Base-by-base conservation (phyloP, 2,113 vertebrate species). In the Neotragus pygmaeus region DNA sequence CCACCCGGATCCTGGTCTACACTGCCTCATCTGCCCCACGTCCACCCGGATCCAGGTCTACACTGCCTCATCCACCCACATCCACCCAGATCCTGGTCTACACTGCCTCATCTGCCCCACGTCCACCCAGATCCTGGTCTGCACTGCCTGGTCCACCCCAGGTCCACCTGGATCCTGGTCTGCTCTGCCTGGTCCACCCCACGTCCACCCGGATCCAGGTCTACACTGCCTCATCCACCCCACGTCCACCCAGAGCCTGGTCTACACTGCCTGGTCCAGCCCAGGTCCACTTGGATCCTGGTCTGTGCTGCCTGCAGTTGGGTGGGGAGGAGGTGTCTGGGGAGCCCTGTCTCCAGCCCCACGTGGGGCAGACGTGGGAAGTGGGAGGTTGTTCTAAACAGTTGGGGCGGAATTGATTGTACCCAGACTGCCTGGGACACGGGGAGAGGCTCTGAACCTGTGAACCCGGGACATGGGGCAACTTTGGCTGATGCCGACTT, bases 391-490 rank as follows among this genome's bases (percentile, higher is more conserved):
- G 64, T 36, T 36, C 17, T 21, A 0, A 21, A 21, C 9, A 70
- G n/a, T 36, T 21, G n/a, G 9, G 64, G 9, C n/a, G 36, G 33
- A 70, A 70, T 6, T 21, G 17, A 70, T 70, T 70, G 17, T 21
- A 17, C 9, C 17, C 64, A 36, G 19, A 36, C 17, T 21, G 17
- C 64, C 19, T 70, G n/a, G n/a, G 17, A 36, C 64, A 21, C 0
- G n/a, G n/a, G 17, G 64, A 66, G 64, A 21, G n/a, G n/a, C 64
- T 70, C 64, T 70, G 17, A 70, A 10, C 64, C 33, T 36, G 64
- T 0, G 0, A 17, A 9, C 17, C 9, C 0, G 0, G 17, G 33
- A 66, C 8, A 2, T 1, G n/a, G 7, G n/a, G 62, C 62, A 66
- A 19, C 64, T 36, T 21, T 21, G n/a, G 62, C n/a, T 36, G 17